A percentile compares a stretch with the other conserved stretches of the same genome.
Conservation (phyloP, 2,797 vertebrate species). For the Decapterus maruadsi region DNA sequence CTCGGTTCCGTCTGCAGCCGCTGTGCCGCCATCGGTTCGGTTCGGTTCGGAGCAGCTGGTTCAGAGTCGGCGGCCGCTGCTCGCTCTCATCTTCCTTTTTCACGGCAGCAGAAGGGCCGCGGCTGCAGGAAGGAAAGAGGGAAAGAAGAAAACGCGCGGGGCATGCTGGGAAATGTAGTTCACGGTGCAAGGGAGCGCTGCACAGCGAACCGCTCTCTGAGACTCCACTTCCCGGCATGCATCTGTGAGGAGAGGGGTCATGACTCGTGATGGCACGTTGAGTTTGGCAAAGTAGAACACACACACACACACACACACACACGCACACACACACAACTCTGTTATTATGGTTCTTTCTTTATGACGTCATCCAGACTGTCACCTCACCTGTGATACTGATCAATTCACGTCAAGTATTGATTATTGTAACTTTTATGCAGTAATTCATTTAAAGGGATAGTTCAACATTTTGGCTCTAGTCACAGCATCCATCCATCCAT, state of each 20-base stretch:
- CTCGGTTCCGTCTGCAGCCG: conserved; percentile 59
- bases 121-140: conserved; percentile 66
- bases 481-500: too few relatives aligned
- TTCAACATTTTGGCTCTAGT: too few relatives aligned
- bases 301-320: too few relatives aligned
- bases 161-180: conserved; percentile 76
- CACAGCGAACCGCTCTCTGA: fast-evolving
- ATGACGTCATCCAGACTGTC: too few relatives aligned
- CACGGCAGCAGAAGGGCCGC: conserved; percentile 76
- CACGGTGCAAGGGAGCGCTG: fast-evolving
- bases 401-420: too few relatives aligned
- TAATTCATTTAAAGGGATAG: too few relatives aligned
- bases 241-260: conserved; percentile 29
- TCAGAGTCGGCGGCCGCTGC: conserved; percentile 44
- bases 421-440: too few relatives aligned
- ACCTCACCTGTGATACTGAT: too few relatives aligned
- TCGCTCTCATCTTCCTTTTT: conserved; percentile 78
- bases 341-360: too few relatives aligned
- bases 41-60: conserved; percentile 17
- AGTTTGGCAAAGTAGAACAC: conserved; percentile 51
- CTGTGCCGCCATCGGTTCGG: conserved; percentile 49
- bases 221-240: conserved; percentile 75
- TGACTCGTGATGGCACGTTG: conserved; percentile 44
- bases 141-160: conserved; percentile 66
- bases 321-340: too few relatives aligned